These are phyloP conservation scores for Carassius auratus DNA, from an alignment of 2,113 vertebrate genomes.

Conservation along the genomic window DNA sequence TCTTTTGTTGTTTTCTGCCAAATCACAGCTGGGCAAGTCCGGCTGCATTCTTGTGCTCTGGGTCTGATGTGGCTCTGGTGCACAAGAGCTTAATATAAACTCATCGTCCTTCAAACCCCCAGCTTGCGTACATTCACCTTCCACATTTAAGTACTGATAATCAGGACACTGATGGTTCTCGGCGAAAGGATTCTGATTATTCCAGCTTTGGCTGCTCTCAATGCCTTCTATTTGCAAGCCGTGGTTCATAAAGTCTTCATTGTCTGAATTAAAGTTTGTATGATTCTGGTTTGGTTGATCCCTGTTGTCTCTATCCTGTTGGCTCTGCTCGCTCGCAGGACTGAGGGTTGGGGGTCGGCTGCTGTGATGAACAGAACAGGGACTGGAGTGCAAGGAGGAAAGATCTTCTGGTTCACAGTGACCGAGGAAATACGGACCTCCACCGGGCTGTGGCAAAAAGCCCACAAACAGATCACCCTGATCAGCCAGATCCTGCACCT, in stretches of 20 bases:
- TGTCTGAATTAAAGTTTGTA: background rate
- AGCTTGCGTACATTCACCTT: background rate
- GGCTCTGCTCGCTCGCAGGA: constrained; percentile 51
- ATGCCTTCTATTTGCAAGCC: constrained; percentile 32
- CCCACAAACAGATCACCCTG: constrained; percentile 90
- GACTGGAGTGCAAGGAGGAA: constrained; percentile 77
- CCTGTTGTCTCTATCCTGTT: constrained; percentile 23
- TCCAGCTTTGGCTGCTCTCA: constrained; percentile 22
- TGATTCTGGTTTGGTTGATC: background rate
- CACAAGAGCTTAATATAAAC: constrained; percentile 1
- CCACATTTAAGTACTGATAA: background rate
- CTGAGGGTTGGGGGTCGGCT: constrained; percentile 63
- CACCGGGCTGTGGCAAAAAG: constrained; percentile 83
- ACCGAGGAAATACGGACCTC: constrained; percentile 64
- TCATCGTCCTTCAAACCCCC: constrained; percentile 7
- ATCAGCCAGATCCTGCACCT: constrained; percentile 93
- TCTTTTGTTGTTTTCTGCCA: constrained; percentile 21
- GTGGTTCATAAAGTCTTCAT: constrained; percentile 46
- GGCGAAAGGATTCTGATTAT: constrained; percentile 8
- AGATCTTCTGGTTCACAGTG: constrained; percentile 71
- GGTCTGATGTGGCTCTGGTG: constrained; percentile 3
- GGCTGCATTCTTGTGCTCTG: background rate
- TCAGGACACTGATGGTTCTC: background rate
- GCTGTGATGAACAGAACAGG: constrained; percentile 71
- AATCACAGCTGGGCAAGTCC: background rate